Percentiles rank a stretch among this genome's conserved stretches.
Conservation (phyloP, 2,113 vertebrate genomes). For the Sigmodon hispidus region DNA sequence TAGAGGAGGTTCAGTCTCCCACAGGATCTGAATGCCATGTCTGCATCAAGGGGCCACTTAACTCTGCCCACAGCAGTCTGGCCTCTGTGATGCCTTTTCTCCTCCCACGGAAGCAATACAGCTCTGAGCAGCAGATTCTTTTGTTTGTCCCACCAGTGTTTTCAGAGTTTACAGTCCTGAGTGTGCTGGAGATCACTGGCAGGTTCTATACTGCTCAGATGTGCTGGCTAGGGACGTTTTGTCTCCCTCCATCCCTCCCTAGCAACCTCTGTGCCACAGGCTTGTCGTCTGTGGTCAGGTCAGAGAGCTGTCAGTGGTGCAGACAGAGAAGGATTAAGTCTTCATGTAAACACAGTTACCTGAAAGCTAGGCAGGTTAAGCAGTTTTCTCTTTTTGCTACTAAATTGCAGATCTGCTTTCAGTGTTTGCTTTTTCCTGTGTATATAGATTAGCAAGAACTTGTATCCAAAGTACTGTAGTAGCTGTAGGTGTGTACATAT, state of each 20-base stretch:
- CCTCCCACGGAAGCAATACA: conserved; percentile 47
- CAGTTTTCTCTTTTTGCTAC: conserved; percentile 22
- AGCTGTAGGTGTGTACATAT: not conserved
- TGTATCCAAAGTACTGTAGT: conserved; percentile 49
- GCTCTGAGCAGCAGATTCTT: conserved; percentile 45
- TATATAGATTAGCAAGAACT: conserved; percentile 23
- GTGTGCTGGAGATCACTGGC: conserved; percentile 39
- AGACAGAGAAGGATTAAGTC: conserved; percentile 14
- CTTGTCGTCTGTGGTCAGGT: not conserved
- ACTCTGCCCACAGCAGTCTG: not conserved
- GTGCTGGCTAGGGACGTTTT: not conserved
- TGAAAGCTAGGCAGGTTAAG: conserved; percentile 1
- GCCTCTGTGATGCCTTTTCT: conserved; percentile 51
- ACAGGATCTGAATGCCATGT: not conserved
- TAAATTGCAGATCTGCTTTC: conserved; percentile 14
- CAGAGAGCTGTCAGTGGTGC: not conserved
- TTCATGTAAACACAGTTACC: conserved; percentile 27
- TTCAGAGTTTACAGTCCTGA: conserved; percentile 21
- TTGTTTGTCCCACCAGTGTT: not conserved
- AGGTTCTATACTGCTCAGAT: not conserved
- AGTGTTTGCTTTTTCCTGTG: not conserved
- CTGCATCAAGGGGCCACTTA: not conserved
- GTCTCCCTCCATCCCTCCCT: not conserved
- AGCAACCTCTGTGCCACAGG: not conserved
- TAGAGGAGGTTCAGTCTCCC: not conserved